Conservation (phyloP, 37 sponge, comb jelly and placozoan genomes). For the Oopsacas minuta region DNA sequence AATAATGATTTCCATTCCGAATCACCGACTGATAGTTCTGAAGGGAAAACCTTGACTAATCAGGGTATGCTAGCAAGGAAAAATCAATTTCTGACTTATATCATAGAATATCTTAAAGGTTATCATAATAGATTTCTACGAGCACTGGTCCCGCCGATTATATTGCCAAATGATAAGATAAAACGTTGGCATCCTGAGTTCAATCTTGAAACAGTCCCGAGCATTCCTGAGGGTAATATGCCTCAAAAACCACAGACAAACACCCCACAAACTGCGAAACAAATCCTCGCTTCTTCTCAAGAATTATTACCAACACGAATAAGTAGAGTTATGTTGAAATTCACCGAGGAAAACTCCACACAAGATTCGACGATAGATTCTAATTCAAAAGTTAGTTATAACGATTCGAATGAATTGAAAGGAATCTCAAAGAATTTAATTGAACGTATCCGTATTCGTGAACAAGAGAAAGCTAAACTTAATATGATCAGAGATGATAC, state of each 20-base stretch:
- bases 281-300: not conserved
- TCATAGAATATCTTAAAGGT: not conserved
- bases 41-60: not conserved
- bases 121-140: not conserved
- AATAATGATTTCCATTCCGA: not conserved
- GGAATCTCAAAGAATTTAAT: conserved; percentile 9
- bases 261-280: not conserved
- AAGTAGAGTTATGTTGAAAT: not conserved
- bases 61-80: not conserved
- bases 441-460: not conserved
- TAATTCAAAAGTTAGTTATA: not conserved
- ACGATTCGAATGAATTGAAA: not conserved
- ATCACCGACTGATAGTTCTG: not conserved
- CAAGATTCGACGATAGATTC: not conserved
- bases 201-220: not conserved
- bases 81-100: not conserved
- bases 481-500: not conserved
- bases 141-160: not conserved
- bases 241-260: not conserved
- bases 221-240: not conserved
- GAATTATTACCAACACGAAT: not conserved
- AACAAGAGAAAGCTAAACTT: not conserved
- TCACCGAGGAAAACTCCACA: not conserved
- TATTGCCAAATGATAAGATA: not conserved
- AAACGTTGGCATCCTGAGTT: not conserved